Evolutionary conservation across 2,797 vertebrate genomes (phyloP), one percentile per base, ranked within the genome.

Genomic region (Rhinophrynus dorsalis): DNA sequence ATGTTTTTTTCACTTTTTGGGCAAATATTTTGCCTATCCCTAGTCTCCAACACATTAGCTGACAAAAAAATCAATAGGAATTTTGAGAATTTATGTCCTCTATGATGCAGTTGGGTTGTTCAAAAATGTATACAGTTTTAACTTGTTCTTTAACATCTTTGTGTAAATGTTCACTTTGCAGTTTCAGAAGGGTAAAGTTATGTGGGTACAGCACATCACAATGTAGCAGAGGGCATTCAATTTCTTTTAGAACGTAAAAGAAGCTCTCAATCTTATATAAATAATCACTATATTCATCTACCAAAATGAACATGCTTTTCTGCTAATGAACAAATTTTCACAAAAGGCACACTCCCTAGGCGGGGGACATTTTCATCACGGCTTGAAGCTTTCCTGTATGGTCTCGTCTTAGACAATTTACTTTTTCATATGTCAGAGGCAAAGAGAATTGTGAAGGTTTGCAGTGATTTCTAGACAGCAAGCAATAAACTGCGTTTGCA

Each of bases 401-500:
- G 76, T 76, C 79, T 64, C 59, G 76, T 78, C 79, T 76, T 77
- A 70, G 74, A 78, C 79, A 79, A 86, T 84, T 82, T 79, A 79
- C 82, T 75, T 83, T 84, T 83, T 76, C 74, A 83, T 80, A 75
- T 80, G 78, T 80, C 77, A 77, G 35, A 78, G 75, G 32, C 78
- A 77, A 81, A 81, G 75, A 79, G 79, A 85, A 84, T 78, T 80
- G 80, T 83, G 77, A 82, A 80, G 83, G 79, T 81, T 83, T 88
- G 79, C 82, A 83, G 82, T 82, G 83, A 84, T 86, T 89, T 89
- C 81, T 81, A 88, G 86, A 86, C 84, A 85, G 83, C 82, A 83
- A 88, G 84, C 83, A 87, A 87, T 89, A 90, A 84, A 84, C 80
- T 78, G 82, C 81, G 78, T 90, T 84, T 87, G 89, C 89, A 94